Percentiles rank a stretch among this genome's conserved stretches.
phyloP scores from a whole-genome alignment of 2,113 vertebrate genomes.

The Ranitomeya imitator region DNA sequence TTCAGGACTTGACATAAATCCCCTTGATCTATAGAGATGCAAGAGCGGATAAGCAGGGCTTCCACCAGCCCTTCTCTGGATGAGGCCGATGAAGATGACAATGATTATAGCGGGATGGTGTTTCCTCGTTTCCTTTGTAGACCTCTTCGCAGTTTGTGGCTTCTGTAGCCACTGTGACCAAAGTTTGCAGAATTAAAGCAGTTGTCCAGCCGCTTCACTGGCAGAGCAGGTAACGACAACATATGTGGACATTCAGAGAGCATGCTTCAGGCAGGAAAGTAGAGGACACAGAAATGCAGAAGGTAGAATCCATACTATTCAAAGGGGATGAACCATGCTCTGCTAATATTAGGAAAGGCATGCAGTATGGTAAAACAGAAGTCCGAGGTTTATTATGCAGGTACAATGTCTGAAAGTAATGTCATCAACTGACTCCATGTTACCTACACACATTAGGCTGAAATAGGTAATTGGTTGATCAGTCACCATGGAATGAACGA shows the following conservation, averaged over 20 bases:
- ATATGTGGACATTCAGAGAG: conserved; percentile 35
- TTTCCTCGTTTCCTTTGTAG: conserved; percentile 58
- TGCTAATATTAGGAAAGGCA: background rate
- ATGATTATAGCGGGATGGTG: conserved; percentile 81
- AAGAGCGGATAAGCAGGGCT: background rate
- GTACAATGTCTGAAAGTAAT: background rate
- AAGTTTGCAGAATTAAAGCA: background rate
- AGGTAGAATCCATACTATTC: too few species aligned
- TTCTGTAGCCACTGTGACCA: background rate
- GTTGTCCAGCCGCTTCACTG: background rate
- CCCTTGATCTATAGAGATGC: conserved; percentile 57
- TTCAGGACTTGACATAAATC: background rate
- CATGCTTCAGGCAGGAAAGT: conserved; percentile 52
- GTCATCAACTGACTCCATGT: background rate
- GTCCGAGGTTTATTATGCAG: background rate
- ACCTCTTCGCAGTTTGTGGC: background rate
- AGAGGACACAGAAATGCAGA: background rate
- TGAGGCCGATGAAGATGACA: conserved; percentile 80
- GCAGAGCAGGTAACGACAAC: conserved; percentile 7
- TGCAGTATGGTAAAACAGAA: conserved; percentile 2
- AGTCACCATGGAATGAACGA: too few species aligned
- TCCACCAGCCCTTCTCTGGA: conserved; percentile 52
- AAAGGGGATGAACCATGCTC: conserved; percentile 15
- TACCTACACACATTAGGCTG: too few species aligned
- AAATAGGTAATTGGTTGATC: too few species aligned